Evolutionary conservation across 2,888 invertebrate species (phyloP).

Genomic region (Leucania comma): DNA sequence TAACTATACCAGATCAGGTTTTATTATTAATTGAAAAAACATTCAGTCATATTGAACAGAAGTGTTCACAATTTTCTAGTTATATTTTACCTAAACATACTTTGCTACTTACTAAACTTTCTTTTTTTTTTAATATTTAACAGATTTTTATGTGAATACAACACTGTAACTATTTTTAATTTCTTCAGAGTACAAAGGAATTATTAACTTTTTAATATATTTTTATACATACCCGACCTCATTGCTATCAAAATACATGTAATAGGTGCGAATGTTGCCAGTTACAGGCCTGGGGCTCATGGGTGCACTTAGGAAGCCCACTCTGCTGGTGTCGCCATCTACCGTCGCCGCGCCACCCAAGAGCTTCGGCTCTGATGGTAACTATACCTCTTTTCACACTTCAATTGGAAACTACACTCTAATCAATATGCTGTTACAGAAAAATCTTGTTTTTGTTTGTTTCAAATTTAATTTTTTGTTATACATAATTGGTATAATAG

Average conservation of each 20-base stretch:
- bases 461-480: not conserved
- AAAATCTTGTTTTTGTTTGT: not conserved
- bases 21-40: not conserved
- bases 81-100: no score
- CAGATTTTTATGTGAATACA: no score
- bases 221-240: not conserved
- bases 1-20: not conserved
- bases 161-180: not conserved
- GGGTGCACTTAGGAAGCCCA: conserved; percentile 84
- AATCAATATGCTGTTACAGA: conserved; percentile 28
- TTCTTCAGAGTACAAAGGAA: not conserved
- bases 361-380: conserved; percentile 88
- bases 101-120: no score
- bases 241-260: conserved; percentile 34
- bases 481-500: not conserved
- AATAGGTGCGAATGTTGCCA: conserved; percentile 54
- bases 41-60: not conserved
- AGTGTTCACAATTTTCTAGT: not conserved
- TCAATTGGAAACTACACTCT: conserved; percentile 26
- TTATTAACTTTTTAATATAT: no score
- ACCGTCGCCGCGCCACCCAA: conserved; percentile 79
- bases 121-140: no score
- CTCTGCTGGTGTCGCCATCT: conserved; percentile 80
- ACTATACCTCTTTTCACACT: conserved; percentile 51
- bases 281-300: conserved; percentile 80